A percentile compares a stretch with the other conserved stretches of the same genome.
Evolutionary conservation across 1,140 invertebrate species (phyloP).

Genomic region (Artemia franciscana): DNA sequence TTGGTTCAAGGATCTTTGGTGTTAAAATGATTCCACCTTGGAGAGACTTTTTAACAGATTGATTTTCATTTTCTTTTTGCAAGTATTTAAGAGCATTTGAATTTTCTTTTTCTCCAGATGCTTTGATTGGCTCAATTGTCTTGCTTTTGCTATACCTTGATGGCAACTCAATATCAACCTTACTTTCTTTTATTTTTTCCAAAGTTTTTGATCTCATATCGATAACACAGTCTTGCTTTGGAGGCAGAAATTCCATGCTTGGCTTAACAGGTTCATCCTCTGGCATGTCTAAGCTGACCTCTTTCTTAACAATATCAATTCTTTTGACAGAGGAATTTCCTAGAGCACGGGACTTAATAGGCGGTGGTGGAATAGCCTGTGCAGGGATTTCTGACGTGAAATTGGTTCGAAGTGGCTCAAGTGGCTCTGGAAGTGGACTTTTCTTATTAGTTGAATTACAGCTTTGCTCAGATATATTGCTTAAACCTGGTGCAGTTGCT

Average conservation of each 20-base stretch:
- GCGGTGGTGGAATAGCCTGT: neutral
- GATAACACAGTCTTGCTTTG: neutral
- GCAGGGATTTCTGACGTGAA: neutral
- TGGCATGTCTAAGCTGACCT: neutral
- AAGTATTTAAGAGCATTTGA: no score
- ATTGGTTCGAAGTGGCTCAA: neutral
- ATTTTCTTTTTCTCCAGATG: no score
- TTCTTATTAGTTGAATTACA: no score
- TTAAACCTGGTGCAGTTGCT: neutral
- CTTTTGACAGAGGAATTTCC: neutral
- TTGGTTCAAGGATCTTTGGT: no score
- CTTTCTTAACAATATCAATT: neutral
- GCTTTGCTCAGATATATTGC: no score
- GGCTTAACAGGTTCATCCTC: neutral
- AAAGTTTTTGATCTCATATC: neutral
- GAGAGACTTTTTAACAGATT: no score
- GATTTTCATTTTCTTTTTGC: no score
- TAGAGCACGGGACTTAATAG: neutral
- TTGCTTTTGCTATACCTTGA: no score
- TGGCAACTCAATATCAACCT: neutral
- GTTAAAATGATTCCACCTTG: no score
- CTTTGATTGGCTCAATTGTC: no score
- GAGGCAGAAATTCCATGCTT: no score
- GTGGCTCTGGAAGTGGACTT: neutral
- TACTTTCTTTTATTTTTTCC: neutral